Percentiles rank a stretch among this genome's conserved stretches.
phyloP scores from a whole-genome alignment of 2,797 vertebrate species.

The Danionella dracula region DNA sequence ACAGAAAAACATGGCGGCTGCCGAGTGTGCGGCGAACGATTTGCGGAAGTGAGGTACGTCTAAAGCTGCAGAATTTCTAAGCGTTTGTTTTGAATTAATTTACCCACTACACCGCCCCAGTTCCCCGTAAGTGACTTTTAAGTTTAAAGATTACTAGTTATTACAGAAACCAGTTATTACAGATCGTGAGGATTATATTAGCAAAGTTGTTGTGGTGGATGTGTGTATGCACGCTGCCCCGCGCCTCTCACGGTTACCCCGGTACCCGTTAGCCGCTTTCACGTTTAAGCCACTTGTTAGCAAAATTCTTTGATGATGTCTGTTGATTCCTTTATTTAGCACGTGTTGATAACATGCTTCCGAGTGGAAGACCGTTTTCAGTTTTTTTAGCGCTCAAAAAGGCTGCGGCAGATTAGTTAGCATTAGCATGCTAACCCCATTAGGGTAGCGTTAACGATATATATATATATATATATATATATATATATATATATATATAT shows the following conservation, averaged over 20 bases:
- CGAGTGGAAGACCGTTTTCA: too few species aligned
- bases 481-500: too few species aligned
- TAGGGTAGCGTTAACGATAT: too few species aligned
- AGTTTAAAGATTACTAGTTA: conserved; percentile 18
- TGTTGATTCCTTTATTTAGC: not conserved
- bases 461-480: too few species aligned
- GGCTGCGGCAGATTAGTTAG: conserved; percentile 50
- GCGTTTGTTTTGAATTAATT: conserved; percentile 48
- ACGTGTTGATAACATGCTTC: not conserved
- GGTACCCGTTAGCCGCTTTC: conserved; percentile 52
- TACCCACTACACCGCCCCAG: conserved; percentile 15
- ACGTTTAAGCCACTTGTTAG: not conserved
- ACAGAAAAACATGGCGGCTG: conserved; percentile 76
- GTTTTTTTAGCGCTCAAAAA: not conserved
- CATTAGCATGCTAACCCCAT: conserved; percentile 57
- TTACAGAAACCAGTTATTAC: conserved; percentile 29
- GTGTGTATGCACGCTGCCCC: conserved; percentile 53
- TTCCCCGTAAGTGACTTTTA: conserved; percentile 24
- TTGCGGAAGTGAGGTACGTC: conserved; percentile 82
- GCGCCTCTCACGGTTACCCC: conserved; percentile 38
- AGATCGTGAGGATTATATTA: conserved; percentile 46
- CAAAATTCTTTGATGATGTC: too few species aligned
- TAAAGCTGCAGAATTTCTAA: conserved; percentile 63
- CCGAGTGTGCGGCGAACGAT: conserved; percentile 71
- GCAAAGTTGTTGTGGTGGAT: conserved; percentile 69